Base-by-base conservation (phyloP, 2,888 invertebrate species). In the Drosophila setosimentum region DNA sequence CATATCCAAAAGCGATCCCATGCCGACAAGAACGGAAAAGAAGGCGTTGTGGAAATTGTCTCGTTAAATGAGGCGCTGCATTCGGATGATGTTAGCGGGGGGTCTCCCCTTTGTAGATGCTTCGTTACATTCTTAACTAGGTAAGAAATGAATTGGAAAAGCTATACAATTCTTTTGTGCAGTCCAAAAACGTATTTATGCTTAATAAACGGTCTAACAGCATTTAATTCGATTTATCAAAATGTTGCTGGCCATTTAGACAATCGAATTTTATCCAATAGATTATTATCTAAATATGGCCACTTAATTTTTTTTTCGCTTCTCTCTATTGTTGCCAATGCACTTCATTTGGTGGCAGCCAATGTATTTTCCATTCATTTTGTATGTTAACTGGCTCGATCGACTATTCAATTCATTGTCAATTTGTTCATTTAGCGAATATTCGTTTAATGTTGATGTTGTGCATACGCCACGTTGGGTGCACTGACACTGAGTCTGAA, bases 381-480 rank as follows among this genome's bases (percentile, higher is more conserved):
- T 16, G 16, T 30, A 42, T 37, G 7, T 24, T 51, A 35, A 45
- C 51, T 29, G 51, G n/a, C 18, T 51, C 66, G 42, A 42, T 68
- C 51, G 79, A 65, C 29, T 42, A 54, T 37, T 54, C 48, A 62
- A 58, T 66, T 68, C 64, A 51, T 30, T 78, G 66, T 68, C 66
- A 69, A 63, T 57, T 54, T 32, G 50, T 32, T 13, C 58, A 27
- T 50, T 40, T 42, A 21, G 30, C 49, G 33, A 45, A 63, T 35
- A 33, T 45, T 8, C 37, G 32, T 54, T 58, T 63, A 33, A 33
- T 18, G 27, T 54, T 50, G 54, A 54, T 48, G 68, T 78, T 68
- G 51, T 69, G 71, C 59, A 88, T 77, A 85, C 80, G 78, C 42
- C 32, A 29, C 64, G 49, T 71, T 54, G 67, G 58, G 10, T 40